Evolutionary conservation across 2,113 vertebrate genomes (phyloP), one percentile per base, ranked within the genome.

Genomic region (Onychostoma macrolepis): DNA sequence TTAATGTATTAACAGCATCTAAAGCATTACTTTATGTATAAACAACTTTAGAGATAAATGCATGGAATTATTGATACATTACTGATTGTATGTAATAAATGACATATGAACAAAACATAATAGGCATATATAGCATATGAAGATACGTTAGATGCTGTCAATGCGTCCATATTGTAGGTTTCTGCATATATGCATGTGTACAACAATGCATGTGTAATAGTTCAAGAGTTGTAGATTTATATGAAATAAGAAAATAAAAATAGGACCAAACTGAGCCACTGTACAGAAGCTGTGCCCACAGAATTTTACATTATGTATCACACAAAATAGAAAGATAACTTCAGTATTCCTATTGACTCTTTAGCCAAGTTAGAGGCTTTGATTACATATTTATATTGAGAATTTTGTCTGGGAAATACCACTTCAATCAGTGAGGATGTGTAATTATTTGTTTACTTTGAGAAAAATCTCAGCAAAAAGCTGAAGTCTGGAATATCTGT

Each of bases 261-360:
- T 12, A 61, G 30, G 80, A 65, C 36, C 24, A 63, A 81, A 65
- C 79, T 63, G 10, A 38, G 33, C 78, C 36, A 65, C 15, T 81
- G n/a, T 80, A 61, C 8, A 65, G 38, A 81, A 65, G 58, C 58
- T 30, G 80, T 65, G 79, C 58, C 38, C 36, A 65, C 26, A 45
- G 7, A 81, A 30, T 30, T 63, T n/a, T 26, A 80, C 56, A 19
- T 26, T 43, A 41, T 81, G 41, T 81, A 21, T 63, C 38, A 81
- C n/a, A 81, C n/a, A 43, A 65, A 81, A 63, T 43, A 81, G 13
- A 43, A 63, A 45, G 58, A 63, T 80, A 45, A 67, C n/a, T 7
- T 45, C n/a, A 30, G 6, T 48, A 48, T 45, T 76, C 24, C 41
- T 76, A 48, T 26, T 26, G 41, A 75, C 72, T 45, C 2, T 74